Conservation (phyloP, 2,888 invertebrate genomes). For the Hemithea aestivaria region DNA sequence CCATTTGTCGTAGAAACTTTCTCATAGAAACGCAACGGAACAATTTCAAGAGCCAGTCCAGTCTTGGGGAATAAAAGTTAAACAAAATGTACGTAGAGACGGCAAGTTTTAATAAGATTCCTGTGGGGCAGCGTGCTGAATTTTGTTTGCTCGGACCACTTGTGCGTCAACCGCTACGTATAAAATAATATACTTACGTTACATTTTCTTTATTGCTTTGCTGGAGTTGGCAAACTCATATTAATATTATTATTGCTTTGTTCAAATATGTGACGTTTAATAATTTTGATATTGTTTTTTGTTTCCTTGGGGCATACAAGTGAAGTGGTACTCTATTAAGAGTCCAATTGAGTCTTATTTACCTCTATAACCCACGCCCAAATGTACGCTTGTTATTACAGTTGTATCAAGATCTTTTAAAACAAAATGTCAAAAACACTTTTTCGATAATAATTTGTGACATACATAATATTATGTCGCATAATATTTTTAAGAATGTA, state of each 20-base stretch:
- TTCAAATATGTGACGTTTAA: constrained; percentile 20
- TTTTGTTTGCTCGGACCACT: constrained; percentile 34
- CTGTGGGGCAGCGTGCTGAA: constrained; percentile 31
- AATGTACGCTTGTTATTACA: no score
- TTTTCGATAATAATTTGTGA: no score
- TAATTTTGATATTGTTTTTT: no score
- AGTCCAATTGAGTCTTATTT: no score
- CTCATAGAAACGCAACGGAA: constrained; percentile 4
- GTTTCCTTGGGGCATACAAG: no score
- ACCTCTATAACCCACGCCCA: no score
- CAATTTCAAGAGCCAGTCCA: constrained; percentile 12
- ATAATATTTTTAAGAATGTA: no score
- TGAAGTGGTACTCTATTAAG: no score
- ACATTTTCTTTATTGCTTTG: constrained; percentile 19
- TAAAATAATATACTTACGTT: constrained; percentile 19
- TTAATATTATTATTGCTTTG: constrained; percentile 11
- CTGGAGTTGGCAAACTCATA: constrained; percentile 11
- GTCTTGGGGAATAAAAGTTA: constrained; percentile 39
- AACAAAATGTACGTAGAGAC: constrained; percentile 38
- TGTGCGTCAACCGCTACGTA: constrained; percentile 24
- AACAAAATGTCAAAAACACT: no score
- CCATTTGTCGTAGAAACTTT: no score
- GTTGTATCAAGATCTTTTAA: no score
- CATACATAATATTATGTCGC: no score
- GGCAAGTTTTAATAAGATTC: constrained; percentile 50